These are phyloP conservation scores for Hydraecia micacea DNA, from an alignment of 2,888 invertebrate genomes.

Conservation along the genomic window DNA sequence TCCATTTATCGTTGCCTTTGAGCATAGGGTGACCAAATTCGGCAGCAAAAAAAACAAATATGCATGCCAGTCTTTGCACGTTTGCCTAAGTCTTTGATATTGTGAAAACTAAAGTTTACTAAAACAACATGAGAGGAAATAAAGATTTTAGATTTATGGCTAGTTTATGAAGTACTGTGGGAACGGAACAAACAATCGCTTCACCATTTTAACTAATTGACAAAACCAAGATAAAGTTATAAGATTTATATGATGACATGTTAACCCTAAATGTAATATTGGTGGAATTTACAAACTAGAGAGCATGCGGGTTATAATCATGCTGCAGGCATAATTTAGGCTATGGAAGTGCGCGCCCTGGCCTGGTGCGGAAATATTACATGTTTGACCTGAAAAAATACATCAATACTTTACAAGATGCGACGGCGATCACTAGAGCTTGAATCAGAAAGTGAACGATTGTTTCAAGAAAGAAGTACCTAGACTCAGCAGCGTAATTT, in stretches of 20 bases:
- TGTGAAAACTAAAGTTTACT: too few species aligned
- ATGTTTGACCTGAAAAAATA: neutral
- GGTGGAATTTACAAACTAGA: too few species aligned
- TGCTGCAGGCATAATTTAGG: too few species aligned
- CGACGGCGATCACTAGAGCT: too few species aligned
- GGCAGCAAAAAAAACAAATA: neutral
- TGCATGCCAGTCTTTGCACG: too few species aligned
- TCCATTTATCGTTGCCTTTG: neutral
- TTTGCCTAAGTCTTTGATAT: too few species aligned
- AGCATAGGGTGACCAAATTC: neutral
- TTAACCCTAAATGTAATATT: neutral
- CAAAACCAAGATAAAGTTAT: neutral
- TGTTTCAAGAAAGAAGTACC: too few species aligned
- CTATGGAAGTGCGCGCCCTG: too few species aligned
- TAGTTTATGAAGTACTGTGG: neutral
- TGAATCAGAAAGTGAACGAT: neutral
- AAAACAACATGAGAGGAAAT: neutral
- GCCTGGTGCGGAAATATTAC: too few species aligned
- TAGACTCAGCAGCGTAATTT: too few species aligned
- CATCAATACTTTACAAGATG: neutral
- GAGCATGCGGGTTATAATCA: too few species aligned
- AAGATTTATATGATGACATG: neutral
- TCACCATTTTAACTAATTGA: neutral
- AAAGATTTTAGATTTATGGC: neutral
- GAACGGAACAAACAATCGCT: neutral